phyloP scores from a whole-genome alignment of 2,888 invertebrate species.

The Ormia ochracea region DNA sequence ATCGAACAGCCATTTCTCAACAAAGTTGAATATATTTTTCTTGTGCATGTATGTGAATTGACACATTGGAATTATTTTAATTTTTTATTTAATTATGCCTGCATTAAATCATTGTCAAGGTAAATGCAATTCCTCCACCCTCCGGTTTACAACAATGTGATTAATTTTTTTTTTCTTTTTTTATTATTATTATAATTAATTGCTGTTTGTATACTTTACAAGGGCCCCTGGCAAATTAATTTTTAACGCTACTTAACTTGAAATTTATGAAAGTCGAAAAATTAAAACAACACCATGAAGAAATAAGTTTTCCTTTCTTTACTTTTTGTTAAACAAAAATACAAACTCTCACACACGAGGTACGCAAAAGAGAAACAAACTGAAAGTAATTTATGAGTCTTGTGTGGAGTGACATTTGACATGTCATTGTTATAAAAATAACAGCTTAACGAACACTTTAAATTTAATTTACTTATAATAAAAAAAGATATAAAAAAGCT shows the following conservation, averaged over 20 bases:
- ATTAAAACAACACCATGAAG: constrained; percentile 24
- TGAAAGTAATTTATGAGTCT: constrained; percentile 59
- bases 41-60: neutral
- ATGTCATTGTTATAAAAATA: constrained; percentile 56
- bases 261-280: constrained; percentile 26
- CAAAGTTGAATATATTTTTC: neutral
- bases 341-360: neutral
- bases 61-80: neutral
- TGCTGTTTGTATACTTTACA: constrained; percentile 46
- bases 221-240: constrained; percentile 64
- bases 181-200: constrained; percentile 52
- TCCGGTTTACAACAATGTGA: neutral
- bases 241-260: constrained; percentile 61
- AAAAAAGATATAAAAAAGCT: neutral
- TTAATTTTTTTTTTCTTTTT: neutral
- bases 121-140: neutral
- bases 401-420: constrained; percentile 62
- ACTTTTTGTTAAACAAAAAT: constrained; percentile 11
- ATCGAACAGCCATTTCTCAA: neutral
- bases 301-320: neutral
- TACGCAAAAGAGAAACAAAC: constrained; percentile 10
- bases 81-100: neutral
- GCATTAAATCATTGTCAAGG: constrained; percentile 27
- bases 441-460: constrained; percentile 28
- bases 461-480: constrained; percentile 32